Base-by-base conservation (phyloP, 2,113 vertebrate genomes). In the Dasyornis broadbenti region DNA sequence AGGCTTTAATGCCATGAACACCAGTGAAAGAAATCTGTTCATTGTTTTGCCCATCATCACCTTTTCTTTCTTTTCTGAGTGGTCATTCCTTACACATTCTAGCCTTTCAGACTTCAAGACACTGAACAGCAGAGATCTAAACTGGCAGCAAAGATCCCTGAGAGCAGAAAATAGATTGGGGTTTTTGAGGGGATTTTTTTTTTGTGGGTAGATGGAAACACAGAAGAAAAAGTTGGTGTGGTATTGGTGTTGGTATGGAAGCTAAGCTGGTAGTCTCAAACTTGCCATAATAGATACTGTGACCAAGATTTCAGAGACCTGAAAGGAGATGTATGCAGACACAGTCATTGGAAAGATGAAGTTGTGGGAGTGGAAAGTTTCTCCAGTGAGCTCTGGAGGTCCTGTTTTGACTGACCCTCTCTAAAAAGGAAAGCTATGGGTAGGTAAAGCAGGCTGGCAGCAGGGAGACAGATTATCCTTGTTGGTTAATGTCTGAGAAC, bases 361-460 rank as follows among this genome's bases (percentile, higher is more conserved):
- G 45, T 1, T 49, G n/a, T 50, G 53, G 26, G 28, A 40, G 50
- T 0, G 1, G 16, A 73, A 18, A 1, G 0, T 42, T 63, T 75
- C 65, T 59, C 72, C 10, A 7, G 15, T 22, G 53, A 89, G 53
- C 26, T 64, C 60, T 90, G 47, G 11, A 79, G 61, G 24, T 68
- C 13, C 69, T 21, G 35, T 35, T 91, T 50, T 75, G 56, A 45
- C 56, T 71, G 49, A 47, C 28, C 26, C 37, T 69, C 26, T 15
- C n/a, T 56, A 37, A 53, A 76, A 64, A 88, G 27, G 37, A 76
- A 82, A 89, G 71, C 11, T 86, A 11, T 4, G 7, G 31, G 31
- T 61, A 56, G 31, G 26, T 69, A 40, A 76, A 69, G 82, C 57
- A 87, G 53, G 56, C 39, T 78, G 72, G 52, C 26, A 78, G 31